Evolutionary conservation across 2,888 invertebrate genomes (phyloP), one percentile per base, ranked within the genome.

Genomic region (Eupsilia transversa): DNA sequence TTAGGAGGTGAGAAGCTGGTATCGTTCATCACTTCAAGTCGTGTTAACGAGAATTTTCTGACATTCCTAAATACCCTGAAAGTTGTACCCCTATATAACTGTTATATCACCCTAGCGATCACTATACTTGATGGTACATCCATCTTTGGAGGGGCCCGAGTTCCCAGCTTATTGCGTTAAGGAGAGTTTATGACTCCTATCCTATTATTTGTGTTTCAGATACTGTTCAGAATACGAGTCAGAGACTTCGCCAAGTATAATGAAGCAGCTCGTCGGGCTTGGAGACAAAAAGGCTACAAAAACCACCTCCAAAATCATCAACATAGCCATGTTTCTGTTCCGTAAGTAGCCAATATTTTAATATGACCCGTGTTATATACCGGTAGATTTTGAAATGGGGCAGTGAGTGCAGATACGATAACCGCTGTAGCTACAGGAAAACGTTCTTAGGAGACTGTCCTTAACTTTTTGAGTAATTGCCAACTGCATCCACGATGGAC

Each of bases 211-310:
- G 1, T 64, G 43, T 87, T 88, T 1, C 88, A 96, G 96, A 78
- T 94, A 95, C 76, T 89, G 91, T 5, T 92, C 94, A 0, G 85
- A 89, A 12, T 80, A 88, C 30, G 82, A 86, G 0, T 82, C 90
- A 0, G 85, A 85, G 52, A 59, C 75, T 46, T 83, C 88, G 1
- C 68, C 86, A 1, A 87, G 87, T n/a, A 87, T 89, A 52, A 63
- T 92, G 56, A 90, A 88, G 70, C 93, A 92, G 73, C 77, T 93
- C 7, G 84, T 93, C 23, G 92, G 94, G 2, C 82, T 89, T 30
- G 94, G 93, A 0, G 82, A 85, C 3, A 89, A 87, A 23, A 78
- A 84, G 0, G 90, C 94, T 0, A 90, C 92, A 0, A 84, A 69
- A 5, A 82, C 86, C 0, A 91, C 93, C 0, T 89, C 91, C 0